These are phyloP conservation scores for Hycleus cichorii DNA, from an alignment of 1,140 invertebrate species.

Conservation along the genomic window DNA sequence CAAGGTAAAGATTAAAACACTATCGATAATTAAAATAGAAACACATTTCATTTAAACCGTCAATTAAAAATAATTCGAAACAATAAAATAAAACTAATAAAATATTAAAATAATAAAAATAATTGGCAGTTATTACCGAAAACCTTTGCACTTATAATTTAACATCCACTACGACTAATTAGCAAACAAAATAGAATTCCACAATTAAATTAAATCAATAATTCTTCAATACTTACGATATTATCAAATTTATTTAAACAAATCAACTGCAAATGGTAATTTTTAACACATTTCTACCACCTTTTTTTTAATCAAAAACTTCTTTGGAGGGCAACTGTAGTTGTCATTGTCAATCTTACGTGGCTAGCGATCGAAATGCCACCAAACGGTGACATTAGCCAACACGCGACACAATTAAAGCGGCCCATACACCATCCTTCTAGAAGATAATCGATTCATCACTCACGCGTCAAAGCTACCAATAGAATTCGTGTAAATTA, in stretches of 20 bases:
- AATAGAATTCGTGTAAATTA: too few relatives aligned
- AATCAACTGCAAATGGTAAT: conserved; percentile 16
- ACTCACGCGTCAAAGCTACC: too few relatives aligned
- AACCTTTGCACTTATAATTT: conserved; percentile 13
- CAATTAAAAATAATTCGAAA: too few relatives aligned
- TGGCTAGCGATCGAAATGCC: conserved; percentile 23
- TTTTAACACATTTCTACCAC: conserved; percentile 8
- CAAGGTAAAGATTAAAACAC: conserved; percentile 2
- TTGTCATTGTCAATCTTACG: conserved; percentile 34
- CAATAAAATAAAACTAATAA: neutral
- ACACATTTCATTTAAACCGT: neutral
- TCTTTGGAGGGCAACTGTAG: conserved; percentile 10
- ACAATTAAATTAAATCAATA: neutral
- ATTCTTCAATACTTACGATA: conserved; percentile 14
- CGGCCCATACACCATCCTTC: too few relatives aligned
- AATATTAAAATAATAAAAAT: conserved; percentile 2
- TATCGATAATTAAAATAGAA: too few relatives aligned
- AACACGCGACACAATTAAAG: neutral
- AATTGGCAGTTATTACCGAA: neutral
- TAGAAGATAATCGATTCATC: too few relatives aligned
- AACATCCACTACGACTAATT: neutral
- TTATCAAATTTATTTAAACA: conserved; percentile 17
- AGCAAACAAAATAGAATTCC: conserved; percentile 4
- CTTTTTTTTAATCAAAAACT: conserved; percentile 1
- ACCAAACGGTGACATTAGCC: neutral